These are phyloP conservation scores for Megastigmus dorsalis DNA, from an alignment of 2,888 invertebrate genomes.

Conservation along the genomic window DNA sequence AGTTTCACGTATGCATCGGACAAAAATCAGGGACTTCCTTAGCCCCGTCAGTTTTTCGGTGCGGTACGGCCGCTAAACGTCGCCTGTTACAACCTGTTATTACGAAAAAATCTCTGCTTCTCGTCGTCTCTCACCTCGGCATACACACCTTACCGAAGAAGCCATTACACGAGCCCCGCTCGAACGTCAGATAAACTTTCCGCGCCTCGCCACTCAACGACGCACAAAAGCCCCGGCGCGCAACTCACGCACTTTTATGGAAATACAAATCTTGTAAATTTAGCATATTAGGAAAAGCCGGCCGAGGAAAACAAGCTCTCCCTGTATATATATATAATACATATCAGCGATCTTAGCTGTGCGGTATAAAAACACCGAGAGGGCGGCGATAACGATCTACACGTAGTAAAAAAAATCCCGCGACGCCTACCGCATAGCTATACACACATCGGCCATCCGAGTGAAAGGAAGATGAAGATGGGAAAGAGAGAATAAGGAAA, in stretches of 20 bases:
- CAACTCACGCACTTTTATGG: constrained; percentile 27
- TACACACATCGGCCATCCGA: constrained; percentile 3
- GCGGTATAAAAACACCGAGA: constrained; percentile 31
- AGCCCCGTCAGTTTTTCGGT: constrained; percentile 29
- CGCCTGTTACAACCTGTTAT: constrained; percentile 41
- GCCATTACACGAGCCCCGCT: constrained; percentile 16
- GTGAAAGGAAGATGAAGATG: too few relatives aligned
- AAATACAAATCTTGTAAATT: constrained; percentile 52
- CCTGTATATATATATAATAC: too few relatives aligned
- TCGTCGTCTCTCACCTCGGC: neutral
- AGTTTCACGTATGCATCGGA: neutral
- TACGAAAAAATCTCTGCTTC: constrained; percentile 26
- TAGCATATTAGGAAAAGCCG: constrained; percentile 44
- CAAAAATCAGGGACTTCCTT: neutral
- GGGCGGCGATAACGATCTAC: constrained; percentile 54
- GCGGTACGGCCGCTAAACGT: neutral
- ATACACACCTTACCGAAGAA: constrained; percentile 28
- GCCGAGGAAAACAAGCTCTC: constrained; percentile 32
- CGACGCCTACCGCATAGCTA: too few relatives aligned
- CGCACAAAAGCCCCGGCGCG: too few relatives aligned
- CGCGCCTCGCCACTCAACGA: neutral
- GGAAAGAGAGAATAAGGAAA: neutral
- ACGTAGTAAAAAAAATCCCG: constrained; percentile 46
- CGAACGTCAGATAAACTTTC: constrained; percentile 26
- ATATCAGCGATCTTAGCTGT: constrained; percentile 18